Evolutionary conservation across 2,888 invertebrate species (phyloP).

Genomic region (Myopa tessellatipennis): DNA sequence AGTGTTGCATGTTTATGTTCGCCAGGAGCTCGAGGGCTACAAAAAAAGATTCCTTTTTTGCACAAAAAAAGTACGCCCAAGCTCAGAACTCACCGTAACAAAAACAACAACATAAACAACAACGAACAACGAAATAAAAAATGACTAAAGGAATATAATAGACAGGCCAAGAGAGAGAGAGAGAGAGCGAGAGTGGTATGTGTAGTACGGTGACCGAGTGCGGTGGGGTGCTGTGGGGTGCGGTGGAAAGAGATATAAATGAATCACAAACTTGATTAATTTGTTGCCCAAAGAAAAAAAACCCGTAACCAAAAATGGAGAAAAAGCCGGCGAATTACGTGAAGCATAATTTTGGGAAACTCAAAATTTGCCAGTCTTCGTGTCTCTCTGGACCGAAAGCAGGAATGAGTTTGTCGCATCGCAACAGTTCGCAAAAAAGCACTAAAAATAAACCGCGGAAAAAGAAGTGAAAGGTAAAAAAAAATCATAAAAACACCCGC

Average conservation of each 20-base stretch:
- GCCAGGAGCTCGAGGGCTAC: not conserved
- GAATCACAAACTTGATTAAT: conserved; percentile 23
- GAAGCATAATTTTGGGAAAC: conserved; percentile 12
- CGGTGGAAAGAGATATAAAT: not conserved
- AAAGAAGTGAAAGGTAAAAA: not conserved
- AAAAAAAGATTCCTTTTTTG: not conserved
- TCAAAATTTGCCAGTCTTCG: not conserved
- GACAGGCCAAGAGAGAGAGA: too few relatives aligned
- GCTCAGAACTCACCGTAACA: too few relatives aligned
- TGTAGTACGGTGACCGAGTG: too few relatives aligned
- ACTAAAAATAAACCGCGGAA: not conserved
- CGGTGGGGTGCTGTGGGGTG: too few relatives aligned
- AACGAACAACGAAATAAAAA: too few relatives aligned
- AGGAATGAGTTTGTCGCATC: not conserved
- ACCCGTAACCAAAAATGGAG: not conserved
- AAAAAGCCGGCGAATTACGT: conserved; percentile 1
- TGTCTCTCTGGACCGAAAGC: not conserved
- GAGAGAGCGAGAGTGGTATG: too few relatives aligned
- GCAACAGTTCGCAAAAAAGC: conserved; percentile 6
- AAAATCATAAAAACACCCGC: conserved; percentile 51
- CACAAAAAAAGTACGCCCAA: too few relatives aligned
- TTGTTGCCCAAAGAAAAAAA: conserved; percentile 29
- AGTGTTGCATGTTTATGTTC: conserved; percentile 6
- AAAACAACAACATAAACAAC: not conserved
- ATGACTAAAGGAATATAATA: too few relatives aligned